phyloP scores from a whole-genome alignment of 2,113 vertebrate species.

The Chaenocephalus aceratus region DNA sequence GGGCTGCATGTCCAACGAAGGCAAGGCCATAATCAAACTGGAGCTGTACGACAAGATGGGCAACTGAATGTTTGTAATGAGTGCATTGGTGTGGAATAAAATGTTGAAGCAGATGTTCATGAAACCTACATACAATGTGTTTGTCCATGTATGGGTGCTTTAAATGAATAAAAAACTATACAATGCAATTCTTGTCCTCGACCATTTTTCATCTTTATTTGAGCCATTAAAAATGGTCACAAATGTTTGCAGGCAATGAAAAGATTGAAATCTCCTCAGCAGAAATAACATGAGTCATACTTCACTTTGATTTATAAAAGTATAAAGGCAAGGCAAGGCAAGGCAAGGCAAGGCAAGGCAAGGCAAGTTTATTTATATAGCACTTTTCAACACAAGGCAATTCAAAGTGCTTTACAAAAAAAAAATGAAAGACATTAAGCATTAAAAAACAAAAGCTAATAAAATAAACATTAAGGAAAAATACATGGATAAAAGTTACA shows the following conservation, averaged over 20 bases:
- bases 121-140: not conserved
- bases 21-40: slow-evolving; percentile 72
- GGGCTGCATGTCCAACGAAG: slow-evolving; percentile 69
- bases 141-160: slow-evolving; percentile 13
- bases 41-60: slow-evolving; percentile 73
- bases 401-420: no score
- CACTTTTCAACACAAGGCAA: no score
- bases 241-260: not conserved
- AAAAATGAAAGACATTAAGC: no score
- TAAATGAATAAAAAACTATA: slow-evolving; percentile 42
- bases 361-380: no score
- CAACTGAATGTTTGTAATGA: slow-evolving; percentile 7
- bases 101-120: not conserved
- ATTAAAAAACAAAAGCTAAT: no score
- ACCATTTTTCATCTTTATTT: not conserved
- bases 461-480: no score
- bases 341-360: no score
- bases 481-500: no score
- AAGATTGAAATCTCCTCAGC: not conserved
- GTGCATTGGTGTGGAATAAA: not conserved
- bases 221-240: not conserved
- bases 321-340: no score
- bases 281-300: not conserved
- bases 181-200: not conserved
- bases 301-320: not conserved